These are phyloP conservation scores for Erebia ligea DNA, from an alignment of 2,888 invertebrate genomes.

Conservation along the genomic window DNA sequence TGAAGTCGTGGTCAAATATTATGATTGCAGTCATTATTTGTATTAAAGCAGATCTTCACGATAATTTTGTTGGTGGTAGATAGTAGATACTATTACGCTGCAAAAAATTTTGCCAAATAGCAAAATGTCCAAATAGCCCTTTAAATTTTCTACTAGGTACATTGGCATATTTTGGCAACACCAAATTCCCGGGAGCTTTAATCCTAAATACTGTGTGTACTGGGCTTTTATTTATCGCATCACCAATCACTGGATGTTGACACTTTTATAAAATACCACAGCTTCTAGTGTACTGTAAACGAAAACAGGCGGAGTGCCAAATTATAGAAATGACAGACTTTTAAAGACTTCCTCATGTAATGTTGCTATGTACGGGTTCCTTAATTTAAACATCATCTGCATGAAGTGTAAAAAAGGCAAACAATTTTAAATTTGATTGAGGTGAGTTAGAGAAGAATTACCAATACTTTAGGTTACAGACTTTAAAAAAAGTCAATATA, in stretches of 20 bases:
- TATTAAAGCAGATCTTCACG: too few species aligned
- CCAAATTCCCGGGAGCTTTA: not conserved
- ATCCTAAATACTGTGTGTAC: not conserved
- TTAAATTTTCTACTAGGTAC: not conserved
- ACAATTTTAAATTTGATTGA: not conserved
- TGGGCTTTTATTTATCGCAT: not conserved
- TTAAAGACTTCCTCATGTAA: slow-evolving; percentile 7
- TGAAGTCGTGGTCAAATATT: too few species aligned
- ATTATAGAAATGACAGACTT: slow-evolving; percentile 2
- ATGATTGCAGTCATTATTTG: too few species aligned
- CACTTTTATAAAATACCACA: slow-evolving; percentile 5
- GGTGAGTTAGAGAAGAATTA: not conserved
- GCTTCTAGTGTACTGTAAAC: slow-evolving; percentile 15
- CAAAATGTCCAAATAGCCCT: not conserved
- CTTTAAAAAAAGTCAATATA: too few species aligned
- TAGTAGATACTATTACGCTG: too few species aligned
- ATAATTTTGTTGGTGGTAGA: not conserved
- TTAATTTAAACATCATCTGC: not conserved
- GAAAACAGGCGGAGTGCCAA: slow-evolving; percentile 15
- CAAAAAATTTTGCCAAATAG: not conserved
- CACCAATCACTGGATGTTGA: not conserved
- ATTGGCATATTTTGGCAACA: not conserved
- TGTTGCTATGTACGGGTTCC: not conserved
- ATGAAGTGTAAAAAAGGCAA: not conserved
- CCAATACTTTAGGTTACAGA: too few species aligned